Percentiles rank a stretch among this genome's conserved stretches.
Evolutionary conservation across 2,888 invertebrate genomes (phyloP).

Genomic region (Chouioia cunea): DNA sequence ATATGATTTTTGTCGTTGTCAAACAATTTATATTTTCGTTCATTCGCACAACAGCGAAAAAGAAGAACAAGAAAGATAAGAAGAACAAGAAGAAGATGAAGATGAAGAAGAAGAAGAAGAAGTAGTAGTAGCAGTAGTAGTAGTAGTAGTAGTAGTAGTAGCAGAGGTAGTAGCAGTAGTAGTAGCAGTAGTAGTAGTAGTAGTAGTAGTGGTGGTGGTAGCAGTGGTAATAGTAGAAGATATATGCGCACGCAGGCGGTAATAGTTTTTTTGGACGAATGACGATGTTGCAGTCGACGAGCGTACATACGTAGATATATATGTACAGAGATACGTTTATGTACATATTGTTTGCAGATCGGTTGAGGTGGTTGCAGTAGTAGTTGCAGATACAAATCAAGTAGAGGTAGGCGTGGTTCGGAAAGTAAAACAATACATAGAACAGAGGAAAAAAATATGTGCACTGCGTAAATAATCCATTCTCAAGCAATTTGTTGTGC

Average conservation of each 20-base stretch:
- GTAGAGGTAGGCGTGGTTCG: conserved; percentile 53
- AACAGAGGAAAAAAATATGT: conserved; percentile 67
- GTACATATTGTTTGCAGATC: conserved; percentile 48
- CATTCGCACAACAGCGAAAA: conserved; percentile 19
- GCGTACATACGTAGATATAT: conserved; percentile 15
- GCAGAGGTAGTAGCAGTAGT: conserved; percentile 32
- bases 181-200: conserved; percentile 45
- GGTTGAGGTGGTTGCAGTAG: conserved; percentile 53
- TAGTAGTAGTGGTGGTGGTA: conserved; percentile 45
- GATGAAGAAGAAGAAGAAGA: conserved; percentile 43
- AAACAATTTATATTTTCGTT: conserved; percentile 17
- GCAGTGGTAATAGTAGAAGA: conserved; percentile 51
- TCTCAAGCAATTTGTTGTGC: conserved; percentile 62
- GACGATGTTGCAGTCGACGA: conserved; percentile 35
- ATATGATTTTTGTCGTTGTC: conserved; percentile 5
- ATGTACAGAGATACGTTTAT: conserved; percentile 35
- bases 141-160: too few species aligned
- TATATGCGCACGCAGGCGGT: conserved; percentile 42
- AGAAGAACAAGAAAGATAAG: too few species aligned
- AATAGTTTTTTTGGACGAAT: conserved; percentile 39
- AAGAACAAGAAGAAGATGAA: conserved; percentile 32
- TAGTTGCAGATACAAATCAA: conserved; percentile 54
- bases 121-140: too few species aligned
- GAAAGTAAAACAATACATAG: conserved; percentile 65
- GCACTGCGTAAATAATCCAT: conserved; percentile 67